Evolutionary conservation across 2,888 invertebrate species (phyloP).

Genomic region (Pocota personata): DNA sequence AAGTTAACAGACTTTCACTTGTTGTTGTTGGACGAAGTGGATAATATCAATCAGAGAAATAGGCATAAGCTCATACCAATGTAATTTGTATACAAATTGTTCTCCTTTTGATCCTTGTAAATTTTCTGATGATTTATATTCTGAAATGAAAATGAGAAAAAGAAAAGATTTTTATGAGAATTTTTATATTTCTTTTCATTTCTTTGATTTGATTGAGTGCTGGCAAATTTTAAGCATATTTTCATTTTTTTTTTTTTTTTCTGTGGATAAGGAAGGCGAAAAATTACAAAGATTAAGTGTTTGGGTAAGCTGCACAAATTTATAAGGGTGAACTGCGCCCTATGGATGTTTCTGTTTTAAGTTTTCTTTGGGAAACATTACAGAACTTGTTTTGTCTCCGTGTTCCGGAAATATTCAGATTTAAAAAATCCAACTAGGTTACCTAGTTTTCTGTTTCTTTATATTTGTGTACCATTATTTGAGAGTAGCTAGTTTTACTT

Average conservation of each 20-base stretch:
- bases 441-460: no score
- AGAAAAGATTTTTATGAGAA: slow-evolving; percentile 36
- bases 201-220: slow-evolving; percentile 35
- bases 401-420: background rate
- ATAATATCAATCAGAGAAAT: slow-evolving; percentile 52
- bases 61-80: slow-evolving; percentile 1
- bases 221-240: slow-evolving; percentile 1
- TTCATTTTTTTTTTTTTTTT: background rate
- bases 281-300: slow-evolving; percentile 28
- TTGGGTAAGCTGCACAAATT: slow-evolving; percentile 32
- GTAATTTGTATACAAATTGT: slow-evolving; percentile 64
- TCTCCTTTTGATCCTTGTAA: slow-evolving; percentile 46
- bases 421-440: no score
- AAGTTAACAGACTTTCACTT: slow-evolving; percentile 52
- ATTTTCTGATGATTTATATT: slow-evolving; percentile 59
- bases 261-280: background rate
- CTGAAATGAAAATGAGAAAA: slow-evolving; percentile 55
- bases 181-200: slow-evolving; percentile 10
- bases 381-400: background rate
- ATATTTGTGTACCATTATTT: no score
- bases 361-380: background rate
- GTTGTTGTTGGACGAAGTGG: slow-evolving; percentile 2
- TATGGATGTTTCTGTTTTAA: background rate
- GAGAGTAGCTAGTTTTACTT: no score
- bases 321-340: background rate